These are phyloP conservation scores for Bombus cullumanus DNA, from an alignment of 1,140 invertebrate species.

Conservation along the genomic window DNA sequence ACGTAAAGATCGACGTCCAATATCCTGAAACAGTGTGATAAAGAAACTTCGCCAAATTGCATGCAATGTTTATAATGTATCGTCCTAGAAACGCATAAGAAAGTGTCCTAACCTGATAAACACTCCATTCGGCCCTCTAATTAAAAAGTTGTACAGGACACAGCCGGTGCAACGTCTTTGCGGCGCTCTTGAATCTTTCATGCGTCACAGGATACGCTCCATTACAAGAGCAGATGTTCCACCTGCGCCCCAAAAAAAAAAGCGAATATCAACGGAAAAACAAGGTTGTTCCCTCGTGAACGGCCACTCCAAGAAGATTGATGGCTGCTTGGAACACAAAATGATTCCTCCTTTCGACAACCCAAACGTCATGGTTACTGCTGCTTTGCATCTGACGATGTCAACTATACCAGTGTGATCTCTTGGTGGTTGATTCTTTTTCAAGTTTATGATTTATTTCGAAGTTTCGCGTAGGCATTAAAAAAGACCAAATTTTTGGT, in stretches of 20 bases:
- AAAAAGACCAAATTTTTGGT: background rate
- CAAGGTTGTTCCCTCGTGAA: background rate
- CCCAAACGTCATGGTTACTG: too few species aligned
- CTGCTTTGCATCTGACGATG: background rate
- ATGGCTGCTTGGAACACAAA: background rate
- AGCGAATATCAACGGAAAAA: background rate
- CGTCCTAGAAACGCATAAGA: background rate
- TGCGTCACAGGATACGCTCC: conserved; percentile 29
- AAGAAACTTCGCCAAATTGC: too few species aligned
- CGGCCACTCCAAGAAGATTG: background rate
- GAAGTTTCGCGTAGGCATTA: too few species aligned
- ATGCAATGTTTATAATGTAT: background rate
- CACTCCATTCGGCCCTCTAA: conserved; percentile 26
- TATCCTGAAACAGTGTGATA: too few species aligned
- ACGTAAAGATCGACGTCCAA: too few species aligned
- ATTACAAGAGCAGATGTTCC: conserved; percentile 37
- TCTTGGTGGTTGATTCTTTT: background rate
- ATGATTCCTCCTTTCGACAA: background rate
- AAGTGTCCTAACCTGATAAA: background rate
- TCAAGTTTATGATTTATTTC: too few species aligned
- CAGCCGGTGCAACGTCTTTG: background rate
- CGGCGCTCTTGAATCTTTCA: conserved; percentile 63
- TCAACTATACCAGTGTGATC: background rate
- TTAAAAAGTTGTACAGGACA: conserved; percentile 48
- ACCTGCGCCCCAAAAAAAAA: conserved; percentile 48